Evolutionary conservation across 2,888 invertebrate genomes (phyloP).

Genomic region (Pachymerium ferrugineum): DNA sequence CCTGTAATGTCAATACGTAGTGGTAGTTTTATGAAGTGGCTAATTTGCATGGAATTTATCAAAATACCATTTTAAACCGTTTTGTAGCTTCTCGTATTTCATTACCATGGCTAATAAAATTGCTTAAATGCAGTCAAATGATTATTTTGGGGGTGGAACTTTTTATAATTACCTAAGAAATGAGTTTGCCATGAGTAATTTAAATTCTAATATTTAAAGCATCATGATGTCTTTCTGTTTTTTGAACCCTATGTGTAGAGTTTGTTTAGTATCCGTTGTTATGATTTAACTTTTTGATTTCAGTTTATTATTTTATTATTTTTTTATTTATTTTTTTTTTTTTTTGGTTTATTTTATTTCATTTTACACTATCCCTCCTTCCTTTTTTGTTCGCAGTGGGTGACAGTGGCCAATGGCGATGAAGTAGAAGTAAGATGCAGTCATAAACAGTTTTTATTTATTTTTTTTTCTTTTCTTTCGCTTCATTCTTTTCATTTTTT

Average conservation of each 20-base stretch:
- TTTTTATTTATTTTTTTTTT: not conserved
- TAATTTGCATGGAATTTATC: not conserved
- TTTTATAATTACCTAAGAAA: not conserved
- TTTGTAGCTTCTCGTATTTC: not conserved
- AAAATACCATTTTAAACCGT: not conserved
- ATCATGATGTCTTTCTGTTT: conserved; percentile 28
- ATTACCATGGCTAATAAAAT: conserved; percentile 3
- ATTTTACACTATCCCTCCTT: not conserved
- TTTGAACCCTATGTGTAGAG: not conserved
- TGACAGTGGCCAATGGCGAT: conserved; percentile 41
- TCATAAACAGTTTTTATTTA: conserved; percentile 20
- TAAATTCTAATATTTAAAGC: not conserved
- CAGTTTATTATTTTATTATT: not conserved
- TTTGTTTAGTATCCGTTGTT: not conserved
- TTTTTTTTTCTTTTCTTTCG: conserved; percentile 24
- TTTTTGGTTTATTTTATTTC: not conserved
- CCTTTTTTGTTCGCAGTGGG: conserved; percentile 28
- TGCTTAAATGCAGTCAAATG: not conserved
- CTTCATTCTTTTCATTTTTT: conserved; percentile 34
- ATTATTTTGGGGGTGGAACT: not conserved
- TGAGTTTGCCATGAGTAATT: not conserved
- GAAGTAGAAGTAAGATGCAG: conserved; percentile 30
- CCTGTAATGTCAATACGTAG: too few species aligned
- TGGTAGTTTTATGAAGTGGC: too few species aligned
- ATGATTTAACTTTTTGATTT: not conserved